Evolutionary conservation across 2,797 vertebrate genomes (phyloP), one percentile per base, ranked within the genome.

Genomic region (Craterocephalus amniculus): DNA sequence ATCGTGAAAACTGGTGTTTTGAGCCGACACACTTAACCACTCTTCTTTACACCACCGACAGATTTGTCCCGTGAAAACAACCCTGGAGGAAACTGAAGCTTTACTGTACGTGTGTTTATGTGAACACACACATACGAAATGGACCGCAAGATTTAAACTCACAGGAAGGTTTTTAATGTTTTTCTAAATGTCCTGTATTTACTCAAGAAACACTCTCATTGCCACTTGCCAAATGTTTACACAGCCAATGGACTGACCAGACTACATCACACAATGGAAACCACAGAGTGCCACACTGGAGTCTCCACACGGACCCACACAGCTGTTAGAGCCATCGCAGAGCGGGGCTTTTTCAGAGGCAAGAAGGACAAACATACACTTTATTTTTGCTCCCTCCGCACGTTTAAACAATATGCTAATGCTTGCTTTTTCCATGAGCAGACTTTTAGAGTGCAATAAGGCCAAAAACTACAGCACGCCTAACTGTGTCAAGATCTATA

Each of bases 391-490:
- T 84, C 72, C 68, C 70, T 84, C 76, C 73, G 58, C 89, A 74
- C 82, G 83, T 85, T 90, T 80, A 86, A 91, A 91, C 72, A 88
- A 83, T 80, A 88, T 89, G 84, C 76, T 88, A 91, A 93, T 90
- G 79, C 67, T 27, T 79, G 73, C 69, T 73, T 86, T 90, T 85
- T 84, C 76, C 71, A 86, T 27, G 49, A 70, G 80, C 56, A 22
- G 58, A 72, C 71, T 83, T 64, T 34, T 51, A 36, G 59, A 36
- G 67, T 20, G 65, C 75, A 87, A 87, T 58, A 56, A 89, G 76
- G 80, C 69, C 73, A 80, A 72, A 76, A 72, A 66, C 22, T 62
- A 67, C 55, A 48, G 57, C 59, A 12, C 0, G 11, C 67, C 73
- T 40, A 78, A 84, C 71, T 77, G 63, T 78, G 69, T 73, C 63